Percentiles rank a stretch among this genome's conserved stretches.
Evolutionary conservation across 2,113 vertebrate genomes (phyloP).

Genomic region (Orycteropus afer): DNA sequence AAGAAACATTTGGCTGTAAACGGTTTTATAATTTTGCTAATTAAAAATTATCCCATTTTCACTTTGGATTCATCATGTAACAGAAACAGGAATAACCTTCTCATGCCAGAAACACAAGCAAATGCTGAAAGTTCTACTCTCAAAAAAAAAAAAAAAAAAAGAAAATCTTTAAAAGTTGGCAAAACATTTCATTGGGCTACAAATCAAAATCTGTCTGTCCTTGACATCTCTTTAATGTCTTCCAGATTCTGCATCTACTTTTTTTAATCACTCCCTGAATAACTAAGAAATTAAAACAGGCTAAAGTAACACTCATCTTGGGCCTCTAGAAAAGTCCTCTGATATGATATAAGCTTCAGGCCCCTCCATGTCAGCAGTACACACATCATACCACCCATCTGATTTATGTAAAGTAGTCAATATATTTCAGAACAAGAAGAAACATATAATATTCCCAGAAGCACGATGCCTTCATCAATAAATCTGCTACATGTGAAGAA

Average conservation of each 20-base stretch:
- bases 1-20: constrained; percentile 82
- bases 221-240: constrained; percentile 78
- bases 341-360: constrained; percentile 30
- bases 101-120: constrained; percentile 82
- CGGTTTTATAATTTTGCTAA: constrained; percentile 82
- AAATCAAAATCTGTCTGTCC: constrained; percentile 79
- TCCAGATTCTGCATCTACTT: constrained; percentile 73
- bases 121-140: constrained; percentile 78
- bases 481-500: constrained; percentile 70
- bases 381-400: background rate
- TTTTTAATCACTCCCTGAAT: constrained; percentile 69
- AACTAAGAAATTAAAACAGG: constrained; percentile 75
- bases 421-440: constrained; percentile 63
- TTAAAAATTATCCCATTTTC: constrained; percentile 83
- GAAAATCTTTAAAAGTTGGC: constrained; percentile 78
- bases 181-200: constrained; percentile 82
- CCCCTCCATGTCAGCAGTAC: background rate
- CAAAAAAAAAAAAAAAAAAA: constrained; percentile 11
- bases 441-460: constrained; percentile 58
- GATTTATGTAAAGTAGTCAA: constrained; percentile 50
- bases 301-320: constrained; percentile 63
- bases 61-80: constrained; percentile 73
- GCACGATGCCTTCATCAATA: constrained; percentile 65
- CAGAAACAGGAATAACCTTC: constrained; percentile 79
- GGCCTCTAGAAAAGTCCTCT: constrained; percentile 37